phyloP scores from a whole-genome alignment of 2,113 vertebrate genomes.

The Pluvianellus socialis region DNA sequence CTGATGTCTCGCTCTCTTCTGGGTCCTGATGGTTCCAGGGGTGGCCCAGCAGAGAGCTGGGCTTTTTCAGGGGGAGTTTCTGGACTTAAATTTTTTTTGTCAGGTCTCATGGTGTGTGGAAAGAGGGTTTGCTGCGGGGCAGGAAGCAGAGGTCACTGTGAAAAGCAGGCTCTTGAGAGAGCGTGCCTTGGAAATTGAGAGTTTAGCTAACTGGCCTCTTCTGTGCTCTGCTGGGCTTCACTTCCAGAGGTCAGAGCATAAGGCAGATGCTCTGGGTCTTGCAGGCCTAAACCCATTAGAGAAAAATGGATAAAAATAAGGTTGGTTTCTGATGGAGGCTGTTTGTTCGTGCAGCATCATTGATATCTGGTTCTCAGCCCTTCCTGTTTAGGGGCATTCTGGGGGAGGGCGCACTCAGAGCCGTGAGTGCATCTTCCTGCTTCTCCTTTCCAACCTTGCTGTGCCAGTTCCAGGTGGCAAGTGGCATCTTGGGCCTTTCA shows the following conservation, averaged over 20 bases:
- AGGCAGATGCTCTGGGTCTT: neutral
- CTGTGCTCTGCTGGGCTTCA: neutral
- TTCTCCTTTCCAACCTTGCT: neutral
- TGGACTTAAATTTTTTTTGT: neutral
- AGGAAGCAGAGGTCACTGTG: neutral
- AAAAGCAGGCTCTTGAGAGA: neutral
- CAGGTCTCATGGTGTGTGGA: neutral
- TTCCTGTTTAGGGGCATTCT: neutral
- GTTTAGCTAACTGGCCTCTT: neutral
- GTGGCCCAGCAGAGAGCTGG: neutral
- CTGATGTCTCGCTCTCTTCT: neutral
- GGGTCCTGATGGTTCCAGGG: neutral
- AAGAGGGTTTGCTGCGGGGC: neutral
- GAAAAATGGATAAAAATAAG: neutral
- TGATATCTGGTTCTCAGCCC: neutral
- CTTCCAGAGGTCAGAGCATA: neutral
- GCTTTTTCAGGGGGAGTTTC: neutral
- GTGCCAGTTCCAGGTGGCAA: neutral
- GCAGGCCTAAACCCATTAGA: neutral
- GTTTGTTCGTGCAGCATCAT: neutral
- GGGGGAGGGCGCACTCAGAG: neutral
- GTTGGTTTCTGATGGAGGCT: neutral
- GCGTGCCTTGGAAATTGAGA: neutral
- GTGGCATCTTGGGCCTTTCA: neutral
- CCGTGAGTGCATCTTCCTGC: neutral